These are phyloP conservation scores for Forbesichthys papilliferus DNA, from an alignment of 2,113 vertebrate genomes.

Conservation along the genomic window DNA sequence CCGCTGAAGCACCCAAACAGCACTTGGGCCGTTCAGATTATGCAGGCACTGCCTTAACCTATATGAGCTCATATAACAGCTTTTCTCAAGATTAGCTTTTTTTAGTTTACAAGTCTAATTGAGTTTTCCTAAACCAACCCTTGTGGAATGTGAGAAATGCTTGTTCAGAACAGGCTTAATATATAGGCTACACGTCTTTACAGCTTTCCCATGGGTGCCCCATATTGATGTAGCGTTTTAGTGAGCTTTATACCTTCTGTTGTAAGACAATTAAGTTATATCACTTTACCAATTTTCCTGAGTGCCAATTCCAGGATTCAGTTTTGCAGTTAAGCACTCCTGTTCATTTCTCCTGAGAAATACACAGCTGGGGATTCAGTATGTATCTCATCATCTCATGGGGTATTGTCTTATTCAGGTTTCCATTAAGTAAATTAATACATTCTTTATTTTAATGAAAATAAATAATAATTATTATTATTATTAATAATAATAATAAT, in stretches of 20 bases:
- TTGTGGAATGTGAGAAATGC: slow-evolving; percentile 38
- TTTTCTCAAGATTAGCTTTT: slow-evolving; percentile 57
- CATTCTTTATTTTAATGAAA: too few relatives aligned
- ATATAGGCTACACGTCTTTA: slow-evolving; percentile 23
- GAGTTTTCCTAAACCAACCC: slow-evolving; percentile 45
- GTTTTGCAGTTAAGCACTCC: slow-evolving; percentile 19
- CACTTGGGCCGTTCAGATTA: slow-evolving; percentile 49
- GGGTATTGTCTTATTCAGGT: slow-evolving; percentile 27
- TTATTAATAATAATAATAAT: too few relatives aligned
- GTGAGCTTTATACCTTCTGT: slow-evolving; percentile 40
- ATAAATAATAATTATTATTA: too few relatives aligned
- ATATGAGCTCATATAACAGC: slow-evolving; percentile 46
- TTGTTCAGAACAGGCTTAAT: slow-evolving; percentile 35
- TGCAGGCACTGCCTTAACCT: slow-evolving; percentile 29
- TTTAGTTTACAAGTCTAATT: slow-evolving; percentile 51
- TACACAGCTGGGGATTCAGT: background rate
- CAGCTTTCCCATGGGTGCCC: slow-evolving; percentile 32
- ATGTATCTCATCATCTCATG: slow-evolving; percentile 15
- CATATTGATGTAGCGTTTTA: slow-evolving; percentile 49
- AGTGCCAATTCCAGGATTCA: slow-evolving; percentile 38
- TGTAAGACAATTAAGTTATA: slow-evolving; percentile 39
- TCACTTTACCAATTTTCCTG: slow-evolving; percentile 49
- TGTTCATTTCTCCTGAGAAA: slow-evolving; percentile 18
- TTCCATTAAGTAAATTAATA: slow-evolving; percentile 6
- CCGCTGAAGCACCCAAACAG: slow-evolving; percentile 40